Percentiles rank a stretch among this genome's conserved stretches.
Evolutionary conservation across 2,888 invertebrate genomes (phyloP).

Genomic region (Girardia tigrina): DNA sequence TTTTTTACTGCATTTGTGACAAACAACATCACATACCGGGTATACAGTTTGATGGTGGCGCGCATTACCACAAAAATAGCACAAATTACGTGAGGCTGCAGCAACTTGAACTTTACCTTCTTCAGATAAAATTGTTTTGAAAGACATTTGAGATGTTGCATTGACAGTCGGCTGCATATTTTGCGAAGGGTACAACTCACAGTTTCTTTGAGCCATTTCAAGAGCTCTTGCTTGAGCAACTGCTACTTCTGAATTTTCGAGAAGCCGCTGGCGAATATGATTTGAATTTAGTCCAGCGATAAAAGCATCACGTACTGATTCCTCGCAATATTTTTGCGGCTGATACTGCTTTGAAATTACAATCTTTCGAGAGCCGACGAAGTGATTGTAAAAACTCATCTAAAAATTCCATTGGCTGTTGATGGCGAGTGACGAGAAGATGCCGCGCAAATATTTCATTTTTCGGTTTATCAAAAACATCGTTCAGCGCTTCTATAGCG

Average conservation of each 20-base stretch:
- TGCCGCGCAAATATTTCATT: constrained; percentile 32
- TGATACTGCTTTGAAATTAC: constrained; percentile 29
- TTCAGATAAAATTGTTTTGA: no score
- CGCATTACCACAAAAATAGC: constrained; percentile 34
- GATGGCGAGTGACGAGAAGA: constrained; percentile 1
- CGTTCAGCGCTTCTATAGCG: no score
- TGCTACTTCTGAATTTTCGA: background rate
- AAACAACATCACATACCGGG: constrained; percentile 29
- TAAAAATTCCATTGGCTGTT: constrained; percentile 26
- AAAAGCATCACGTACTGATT: background rate
- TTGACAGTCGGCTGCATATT: no score
- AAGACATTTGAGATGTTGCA: no score
- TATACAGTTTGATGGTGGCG: constrained; percentile 28
- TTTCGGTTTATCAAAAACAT: constrained; percentile 30
- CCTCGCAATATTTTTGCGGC: background rate
- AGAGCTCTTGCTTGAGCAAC: constrained; percentile 29
- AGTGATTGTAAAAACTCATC: constrained; percentile 27
- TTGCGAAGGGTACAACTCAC: no score
- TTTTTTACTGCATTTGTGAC: constrained; percentile 27
- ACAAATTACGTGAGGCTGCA: constrained; percentile 26
- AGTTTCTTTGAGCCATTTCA: constrained; percentile 27
- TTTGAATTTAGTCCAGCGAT: background rate
- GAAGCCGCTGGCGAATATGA: background rate
- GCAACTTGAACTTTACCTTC: no score
- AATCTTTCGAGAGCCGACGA: constrained; percentile 24